phyloP scores from a whole-genome alignment of 2,888 invertebrate species.

The Drosophila tripunctata region DNA sequence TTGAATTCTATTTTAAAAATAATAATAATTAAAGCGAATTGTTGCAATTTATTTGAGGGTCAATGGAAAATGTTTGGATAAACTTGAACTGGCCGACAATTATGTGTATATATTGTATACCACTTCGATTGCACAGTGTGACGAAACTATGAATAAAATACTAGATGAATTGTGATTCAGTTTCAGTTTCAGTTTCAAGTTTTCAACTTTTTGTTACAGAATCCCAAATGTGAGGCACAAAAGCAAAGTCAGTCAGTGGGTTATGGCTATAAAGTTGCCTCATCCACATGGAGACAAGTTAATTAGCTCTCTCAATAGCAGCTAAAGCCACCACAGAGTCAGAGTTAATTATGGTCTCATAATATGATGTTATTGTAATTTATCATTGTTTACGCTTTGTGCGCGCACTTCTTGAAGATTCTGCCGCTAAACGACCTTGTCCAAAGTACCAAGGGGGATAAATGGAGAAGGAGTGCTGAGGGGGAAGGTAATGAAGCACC shows the following conservation, averaged over 20 bases:
- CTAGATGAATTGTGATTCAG: constrained; percentile 23
- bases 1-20: constrained; percentile 26
- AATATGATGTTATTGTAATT: constrained; percentile 63
- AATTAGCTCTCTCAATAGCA: constrained; percentile 58
- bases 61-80: constrained; percentile 61
- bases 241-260: constrained; percentile 69
- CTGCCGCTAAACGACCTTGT: constrained; percentile 51
- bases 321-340: constrained; percentile 21
- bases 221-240: constrained; percentile 40
- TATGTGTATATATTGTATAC: constrained; percentile 48
- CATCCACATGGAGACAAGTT: constrained; percentile 51
- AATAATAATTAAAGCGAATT: constrained; percentile 27
- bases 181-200: constrained; percentile 7
- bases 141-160: constrained; percentile 42
- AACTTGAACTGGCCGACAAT: constrained; percentile 55
- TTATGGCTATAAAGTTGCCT: constrained; percentile 54
- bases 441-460: neutral
- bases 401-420: constrained; percentile 65
- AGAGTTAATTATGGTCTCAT: constrained; percentile 61
- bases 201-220: constrained; percentile 36
- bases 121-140: constrained; percentile 50
- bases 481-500: neutral
- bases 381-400: constrained; percentile 73
- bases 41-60: constrained; percentile 45
- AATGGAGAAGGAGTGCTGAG: neutral